phyloP scores from a whole-genome alignment of 2,113 vertebrate species.

The Hippocampus guttulatus region DNA sequence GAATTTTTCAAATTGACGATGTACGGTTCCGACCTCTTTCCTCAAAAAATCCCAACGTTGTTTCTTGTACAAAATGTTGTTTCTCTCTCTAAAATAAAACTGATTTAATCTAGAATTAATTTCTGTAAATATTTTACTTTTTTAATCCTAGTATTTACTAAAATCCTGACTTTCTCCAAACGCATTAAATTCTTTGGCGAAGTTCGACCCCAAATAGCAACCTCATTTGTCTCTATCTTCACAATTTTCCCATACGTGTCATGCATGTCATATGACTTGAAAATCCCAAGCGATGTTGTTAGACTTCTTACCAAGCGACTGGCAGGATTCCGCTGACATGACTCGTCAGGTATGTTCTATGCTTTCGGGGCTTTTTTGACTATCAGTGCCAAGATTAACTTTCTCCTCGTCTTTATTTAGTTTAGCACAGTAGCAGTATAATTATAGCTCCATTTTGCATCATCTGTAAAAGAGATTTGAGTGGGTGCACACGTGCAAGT shows the following conservation, averaged over 20 bases:
- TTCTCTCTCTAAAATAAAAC: too few relatives aligned
- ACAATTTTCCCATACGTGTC: neutral
- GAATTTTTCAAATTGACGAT: too few relatives aligned
- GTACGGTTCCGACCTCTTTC: too few relatives aligned
- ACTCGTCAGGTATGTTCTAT: neutral
- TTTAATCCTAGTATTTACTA: too few relatives aligned
- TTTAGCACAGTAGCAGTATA: neutral
- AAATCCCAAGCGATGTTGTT: neutral
- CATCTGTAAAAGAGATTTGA: neutral
- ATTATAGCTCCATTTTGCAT: neutral
- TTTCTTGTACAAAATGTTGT: too few relatives aligned
- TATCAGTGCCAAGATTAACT: neutral
- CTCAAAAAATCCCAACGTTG: too few relatives aligned
- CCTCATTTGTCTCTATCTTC: neutral
- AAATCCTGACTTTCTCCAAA: too few relatives aligned
- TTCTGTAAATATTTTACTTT: too few relatives aligned
- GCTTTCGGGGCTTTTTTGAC: neutral
- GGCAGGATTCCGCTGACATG: neutral
- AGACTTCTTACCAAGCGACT: neutral
- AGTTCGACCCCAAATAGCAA: too few relatives aligned
- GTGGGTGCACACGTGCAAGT: too few relatives aligned
- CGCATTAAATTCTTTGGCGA: too few relatives aligned
- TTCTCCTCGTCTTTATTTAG: neutral
- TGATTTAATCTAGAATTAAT: too few relatives aligned
- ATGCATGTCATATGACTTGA: neutral